These are phyloP conservation scores for Neogale vison DNA, from an alignment of 2,113 vertebrate genomes.

Conservation along the genomic window DNA sequence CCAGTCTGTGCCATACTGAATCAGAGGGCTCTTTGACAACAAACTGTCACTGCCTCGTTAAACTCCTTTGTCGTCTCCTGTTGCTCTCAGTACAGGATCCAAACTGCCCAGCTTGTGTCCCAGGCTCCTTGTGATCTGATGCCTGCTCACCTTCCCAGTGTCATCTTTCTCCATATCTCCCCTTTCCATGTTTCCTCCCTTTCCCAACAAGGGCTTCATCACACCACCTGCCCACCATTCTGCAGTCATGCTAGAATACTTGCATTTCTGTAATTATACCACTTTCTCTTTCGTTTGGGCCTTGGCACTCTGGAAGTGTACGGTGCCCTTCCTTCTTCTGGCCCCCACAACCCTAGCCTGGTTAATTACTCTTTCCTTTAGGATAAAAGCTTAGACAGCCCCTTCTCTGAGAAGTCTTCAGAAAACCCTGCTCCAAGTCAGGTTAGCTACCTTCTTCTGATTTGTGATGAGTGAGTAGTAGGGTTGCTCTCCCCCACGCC, in stretches of 20 bases:
- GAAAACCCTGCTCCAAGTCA: not conserved
- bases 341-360: fast-evolving
- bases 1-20: not conserved
- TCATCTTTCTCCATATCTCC: not conserved
- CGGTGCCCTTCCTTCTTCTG: not conserved
- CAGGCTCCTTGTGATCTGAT: not conserved
- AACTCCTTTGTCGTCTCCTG: not conserved
- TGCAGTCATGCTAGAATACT: not conserved
- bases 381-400: not conserved
- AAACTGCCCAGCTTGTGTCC: not conserved
- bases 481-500: fast-evolving
- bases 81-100: not conserved
- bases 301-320: not conserved
- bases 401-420: not conserved
- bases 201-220: not conserved
- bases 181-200: too few relatives aligned
- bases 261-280: not conserved
- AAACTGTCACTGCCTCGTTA: fast-evolving
- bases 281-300: not conserved
- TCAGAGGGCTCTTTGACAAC: not conserved
- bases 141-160: not conserved
- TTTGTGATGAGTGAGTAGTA: not conserved
- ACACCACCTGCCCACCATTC: not conserved
- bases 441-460: not conserved
- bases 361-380: not conserved